Base-by-base conservation (phyloP, 2,888 invertebrate species). In the Cinara cedri region DNA sequence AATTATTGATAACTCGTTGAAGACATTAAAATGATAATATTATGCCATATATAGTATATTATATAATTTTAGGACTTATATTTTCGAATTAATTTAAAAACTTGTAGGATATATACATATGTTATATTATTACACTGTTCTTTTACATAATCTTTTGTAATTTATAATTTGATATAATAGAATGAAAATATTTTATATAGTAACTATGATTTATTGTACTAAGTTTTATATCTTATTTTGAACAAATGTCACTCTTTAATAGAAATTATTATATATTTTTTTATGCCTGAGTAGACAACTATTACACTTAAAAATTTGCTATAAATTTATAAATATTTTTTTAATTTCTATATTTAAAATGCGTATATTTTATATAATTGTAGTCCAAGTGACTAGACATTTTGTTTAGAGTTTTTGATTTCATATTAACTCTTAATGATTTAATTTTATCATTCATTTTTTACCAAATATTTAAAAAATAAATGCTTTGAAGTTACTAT, bases 171-270 rank as follows among this genome's bases (percentile, higher is more conserved):
- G 34, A 62, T 54, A 51, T 75, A 62, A 42, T 21, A 63, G 16
- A 54, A 60, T n/a, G 11, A 1, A 16, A 16, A 63, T 74, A 51
- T 63, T 63, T 51, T 72, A 14, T 51, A 42, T 42, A n/a, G 49
- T 19, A 62, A 51, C 34, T 51, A 34, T 34, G 6, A 4, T 62
- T 11, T 55, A 46, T 26, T 72, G 26, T 57, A 44, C 16, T 42
- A 70, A 70, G 42, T 74, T 51, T 51, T 74, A 54, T 63, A 51
- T 63, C 51, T 75, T 75, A 44, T 54, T 34, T 75, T 75, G 63
- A 65, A 65, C 74, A 75, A 75, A 74, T 72, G 60, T 46, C 72
- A 34, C 19, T 60, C 13, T n/a, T 72, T 26, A 1, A n/a, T 46
- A 46, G 13, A 57, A n/a, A 34, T 11, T 74, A 63, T 14, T 14